phyloP scores from a whole-genome alignment of 2,113 vertebrate genomes.

The Sorex fumeus region DNA sequence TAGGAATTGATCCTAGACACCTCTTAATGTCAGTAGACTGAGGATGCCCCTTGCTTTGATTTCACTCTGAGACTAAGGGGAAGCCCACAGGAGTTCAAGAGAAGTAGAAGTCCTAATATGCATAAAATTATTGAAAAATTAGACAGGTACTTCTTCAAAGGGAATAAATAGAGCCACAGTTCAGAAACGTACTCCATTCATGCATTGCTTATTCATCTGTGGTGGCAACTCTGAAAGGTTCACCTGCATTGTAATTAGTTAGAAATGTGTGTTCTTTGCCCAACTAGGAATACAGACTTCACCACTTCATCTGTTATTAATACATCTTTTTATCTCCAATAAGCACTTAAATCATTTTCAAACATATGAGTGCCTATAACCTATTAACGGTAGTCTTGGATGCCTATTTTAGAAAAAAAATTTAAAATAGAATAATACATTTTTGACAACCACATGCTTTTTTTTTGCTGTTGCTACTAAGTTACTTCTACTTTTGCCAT shows the following conservation, averaged over 20 bases:
- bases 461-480: background rate
- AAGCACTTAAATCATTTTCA: background rate
- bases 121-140: slow-evolving; percentile 29
- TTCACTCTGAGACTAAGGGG: background rate
- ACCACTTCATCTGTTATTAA: background rate
- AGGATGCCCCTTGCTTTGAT: background rate
- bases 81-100: background rate
- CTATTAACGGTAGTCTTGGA: background rate
- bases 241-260: background rate
- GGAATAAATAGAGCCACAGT: background rate
- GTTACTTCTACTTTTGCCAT: background rate
- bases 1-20: background rate
- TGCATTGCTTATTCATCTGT: background rate
- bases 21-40: background rate
- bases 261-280: background rate
- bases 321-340: slow-evolving; percentile 17
- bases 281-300: background rate
- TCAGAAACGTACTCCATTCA: background rate
- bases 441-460: no score
- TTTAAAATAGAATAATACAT: background rate
- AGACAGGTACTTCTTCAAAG: background rate
- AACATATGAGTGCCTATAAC: background rate
- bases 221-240: slow-evolving; percentile 10
- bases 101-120: background rate
- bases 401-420: background rate